These are phyloP conservation scores for Alouatta palliata DNA, from an alignment of 2,113 vertebrate genomes.

Conservation along the genomic window DNA sequence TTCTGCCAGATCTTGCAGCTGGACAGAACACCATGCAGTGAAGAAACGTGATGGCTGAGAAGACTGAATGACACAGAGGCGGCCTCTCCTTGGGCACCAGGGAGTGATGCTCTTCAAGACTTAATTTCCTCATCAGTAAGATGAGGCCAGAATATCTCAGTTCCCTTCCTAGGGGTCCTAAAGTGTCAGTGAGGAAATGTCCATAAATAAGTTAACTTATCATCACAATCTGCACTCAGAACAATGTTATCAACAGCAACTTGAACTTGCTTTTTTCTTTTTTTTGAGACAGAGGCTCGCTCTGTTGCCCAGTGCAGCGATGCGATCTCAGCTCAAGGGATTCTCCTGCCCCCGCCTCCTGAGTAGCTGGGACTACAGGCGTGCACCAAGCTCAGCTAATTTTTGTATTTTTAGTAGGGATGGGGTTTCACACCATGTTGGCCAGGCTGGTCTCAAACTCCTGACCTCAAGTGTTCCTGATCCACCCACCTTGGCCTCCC, in stretches of 20 bases:
- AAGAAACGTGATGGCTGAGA: not conserved
- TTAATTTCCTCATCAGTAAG: not conserved
- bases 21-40: not conserved
- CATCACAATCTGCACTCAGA: accelerated
- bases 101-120: not conserved
- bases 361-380: not conserved
- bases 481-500: not conserved
- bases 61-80: not conserved
- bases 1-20: not conserved
- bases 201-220: not conserved
- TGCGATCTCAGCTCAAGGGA: not conserved
- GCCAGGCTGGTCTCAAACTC: not conserved
- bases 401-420: not conserved
- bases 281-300: not conserved
- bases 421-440: not conserved
- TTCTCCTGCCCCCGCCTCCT: not conserved
- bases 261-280: not conserved
- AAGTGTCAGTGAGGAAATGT: not conserved
- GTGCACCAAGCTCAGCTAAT: not conserved
- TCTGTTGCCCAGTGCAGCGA: not conserved
- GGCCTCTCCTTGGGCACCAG: accelerated
- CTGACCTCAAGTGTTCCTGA: not conserved
- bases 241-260: not conserved
- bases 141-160: accelerated
- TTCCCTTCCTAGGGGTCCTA: not conserved